Base-by-base conservation (phyloP, 37 sponge, comb jelly and placozoan genomes). In the Cliona cf. orientalis region DNA sequence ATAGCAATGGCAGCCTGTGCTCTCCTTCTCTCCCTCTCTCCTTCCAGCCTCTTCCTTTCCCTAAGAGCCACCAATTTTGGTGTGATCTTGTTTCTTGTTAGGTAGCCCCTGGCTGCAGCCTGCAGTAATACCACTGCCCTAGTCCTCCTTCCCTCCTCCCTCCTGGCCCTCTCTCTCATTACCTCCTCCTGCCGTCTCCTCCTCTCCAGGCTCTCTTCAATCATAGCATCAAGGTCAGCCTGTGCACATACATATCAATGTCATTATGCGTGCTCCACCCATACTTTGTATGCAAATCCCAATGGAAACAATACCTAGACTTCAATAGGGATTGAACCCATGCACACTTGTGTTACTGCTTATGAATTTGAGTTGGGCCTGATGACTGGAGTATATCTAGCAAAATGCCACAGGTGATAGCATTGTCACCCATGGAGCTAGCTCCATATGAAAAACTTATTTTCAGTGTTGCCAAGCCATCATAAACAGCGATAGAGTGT, bases 141-240 rank as follows among this genome's bases (percentile, higher is more conserved):
- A 35, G 43, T 22, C 4, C 2, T 2, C 39, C 22, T 42, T 14
- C 17, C n/a, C 44, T 69, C 25, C 43, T 11, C 14, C 60, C 60
- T 29, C 14, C 5, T 3, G 5, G 28, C 60, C 60, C 60, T 5
- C 32, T 37, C 25, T 41, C 62, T 65, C 65, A 43, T 1, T 7
- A 64, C 7, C 66, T n/a, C 45, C 5, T 77, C 78, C n/a, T 77
- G 78, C 26, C 64, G 65, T 11, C 5, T 61, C 29, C 32, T 77
- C 64, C 42, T 39, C 19, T 1, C n/a, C 41, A 64, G 65, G 21
- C 19, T 64, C 65, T 63, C 65, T 29, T 63, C 43, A 9, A 62
- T 62, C 65, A 25, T 22, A 2, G 44, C 46, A 2, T 63, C 26
- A 35, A 60, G n/a, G n/a, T 4, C 44, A 3, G 60, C 78, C 78